Evolutionary conservation across 2,797 vertebrate genomes (phyloP).

Genomic region (Sciurus vulgaris): DNA sequence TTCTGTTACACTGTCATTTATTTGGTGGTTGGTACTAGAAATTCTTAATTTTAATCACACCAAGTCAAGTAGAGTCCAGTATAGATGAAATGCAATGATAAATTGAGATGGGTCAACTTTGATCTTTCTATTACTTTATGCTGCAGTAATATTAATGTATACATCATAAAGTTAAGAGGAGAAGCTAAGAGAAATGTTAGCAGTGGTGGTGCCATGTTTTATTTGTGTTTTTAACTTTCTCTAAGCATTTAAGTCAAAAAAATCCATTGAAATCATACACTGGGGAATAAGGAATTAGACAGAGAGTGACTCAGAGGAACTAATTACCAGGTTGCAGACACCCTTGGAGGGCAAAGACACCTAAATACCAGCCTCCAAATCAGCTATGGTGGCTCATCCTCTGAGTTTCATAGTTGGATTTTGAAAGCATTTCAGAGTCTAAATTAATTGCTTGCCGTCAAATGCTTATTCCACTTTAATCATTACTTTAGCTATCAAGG

Average conservation of each 20-base stretch:
- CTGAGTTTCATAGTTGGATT: background rate
- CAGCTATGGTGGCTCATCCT: background rate
- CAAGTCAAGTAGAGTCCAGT: background rate
- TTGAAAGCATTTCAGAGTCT: background rate
- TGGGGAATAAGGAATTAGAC: background rate
- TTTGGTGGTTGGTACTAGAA: background rate
- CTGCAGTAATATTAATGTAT: background rate
- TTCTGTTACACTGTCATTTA: background rate
- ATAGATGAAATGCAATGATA: background rate
- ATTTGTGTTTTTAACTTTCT: conserved; percentile 37
- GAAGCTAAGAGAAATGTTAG: background rate
- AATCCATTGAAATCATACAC: background rate
- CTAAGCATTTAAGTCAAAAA: conserved; percentile 19
- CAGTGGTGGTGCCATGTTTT: background rate
- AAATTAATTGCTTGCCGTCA: background rate
- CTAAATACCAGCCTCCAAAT: background rate
- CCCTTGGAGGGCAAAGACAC: background rate
- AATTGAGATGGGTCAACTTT: background rate
- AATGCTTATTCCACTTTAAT: background rate
- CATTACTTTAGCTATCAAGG: conserved; percentile 8
- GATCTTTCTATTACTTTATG: background rate
- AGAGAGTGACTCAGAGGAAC: background rate
- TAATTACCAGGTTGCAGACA: background rate
- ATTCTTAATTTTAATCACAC: background rate
- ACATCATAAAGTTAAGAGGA: conserved; percentile 10